phyloP scores from a whole-genome alignment of 2,888 invertebrate species.

The Napeogenes inachia region DNA sequence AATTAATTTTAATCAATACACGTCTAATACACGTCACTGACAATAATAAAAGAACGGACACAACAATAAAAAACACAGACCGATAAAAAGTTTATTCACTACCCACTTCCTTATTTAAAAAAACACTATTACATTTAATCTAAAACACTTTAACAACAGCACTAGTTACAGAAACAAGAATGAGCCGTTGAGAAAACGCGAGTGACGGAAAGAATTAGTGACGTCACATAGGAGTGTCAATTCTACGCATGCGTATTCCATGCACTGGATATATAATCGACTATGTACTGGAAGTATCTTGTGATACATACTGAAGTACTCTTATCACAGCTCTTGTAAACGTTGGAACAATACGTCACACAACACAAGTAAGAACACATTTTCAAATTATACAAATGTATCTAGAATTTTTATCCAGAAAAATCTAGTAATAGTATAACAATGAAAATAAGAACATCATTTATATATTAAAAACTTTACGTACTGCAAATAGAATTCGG shows the following conservation, averaged over 20 bases:
- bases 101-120: conserved; percentile 4
- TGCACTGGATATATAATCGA: background rate
- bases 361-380: background rate
- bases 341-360: background rate
- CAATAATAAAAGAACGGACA: conserved; percentile 7
- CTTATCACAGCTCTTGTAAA: background rate
- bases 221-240: conserved; percentile 65
- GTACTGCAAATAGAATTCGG: too few species aligned
- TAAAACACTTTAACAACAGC: background rate
- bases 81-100: conserved; percentile 3
- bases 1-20: conserved; percentile 9
- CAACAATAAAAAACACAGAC: conserved; percentile 9
- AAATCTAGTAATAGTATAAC: too few species aligned
- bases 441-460: too few species aligned
- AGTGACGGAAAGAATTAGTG: conserved; percentile 51
- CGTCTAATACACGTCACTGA: background rate
- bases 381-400: too few species aligned
- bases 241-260: conserved; percentile 56
- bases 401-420: too few species aligned
- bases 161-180: conserved; percentile 12
- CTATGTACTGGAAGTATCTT: background rate
- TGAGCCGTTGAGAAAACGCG: conserved; percentile 40
- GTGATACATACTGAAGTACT: conserved; percentile 2
- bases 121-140: background rate
- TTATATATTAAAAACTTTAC: too few species aligned